phyloP scores from a whole-genome alignment of 92 coral and sea anemone species.

The Meandrina meandrites region DNA sequence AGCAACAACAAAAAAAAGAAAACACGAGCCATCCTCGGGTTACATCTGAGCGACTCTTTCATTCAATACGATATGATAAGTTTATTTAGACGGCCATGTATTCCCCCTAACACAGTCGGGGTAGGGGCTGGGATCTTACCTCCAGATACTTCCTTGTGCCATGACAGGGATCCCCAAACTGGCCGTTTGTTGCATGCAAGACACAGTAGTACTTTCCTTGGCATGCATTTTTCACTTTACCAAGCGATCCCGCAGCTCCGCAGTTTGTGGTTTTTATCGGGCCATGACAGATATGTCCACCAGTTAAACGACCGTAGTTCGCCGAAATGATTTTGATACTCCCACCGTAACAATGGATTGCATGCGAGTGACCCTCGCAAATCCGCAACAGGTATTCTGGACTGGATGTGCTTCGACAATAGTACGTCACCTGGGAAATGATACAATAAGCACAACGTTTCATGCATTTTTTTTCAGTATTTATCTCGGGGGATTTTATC shows the following conservation, averaged over 20 bases:
- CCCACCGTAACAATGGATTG: background rate
- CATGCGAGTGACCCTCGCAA: slow-evolving; percentile 13
- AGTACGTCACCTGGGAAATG: background rate
- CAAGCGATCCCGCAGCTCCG: slow-evolving; percentile 26
- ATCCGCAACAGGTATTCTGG: background rate
- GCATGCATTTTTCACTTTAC: slow-evolving; percentile 19
- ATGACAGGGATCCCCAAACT: too few relatives aligned
- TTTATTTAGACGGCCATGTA: too few relatives aligned
- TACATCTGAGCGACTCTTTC: too few relatives aligned
- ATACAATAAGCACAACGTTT: too few relatives aligned
- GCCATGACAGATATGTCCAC: slow-evolving; percentile 2
- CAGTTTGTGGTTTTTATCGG: slow-evolving; percentile 25
- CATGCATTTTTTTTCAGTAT: too few relatives aligned
- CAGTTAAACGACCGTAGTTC: slow-evolving; percentile 27
- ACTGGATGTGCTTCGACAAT: background rate
- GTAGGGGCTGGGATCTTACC: too few relatives aligned
- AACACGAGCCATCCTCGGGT: too few relatives aligned
- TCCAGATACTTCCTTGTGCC: too few relatives aligned
- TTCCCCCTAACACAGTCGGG: too few relatives aligned
- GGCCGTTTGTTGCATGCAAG: background rate
- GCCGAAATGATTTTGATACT: slow-evolving; percentile 19
- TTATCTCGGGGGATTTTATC: too few relatives aligned
- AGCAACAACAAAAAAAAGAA: too few relatives aligned
- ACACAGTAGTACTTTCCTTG: slow-evolving; percentile 13
- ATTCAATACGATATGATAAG: too few relatives aligned